Conservation (phyloP, 2,888 invertebrate species). For the Leptothorax acervorum region DNA sequence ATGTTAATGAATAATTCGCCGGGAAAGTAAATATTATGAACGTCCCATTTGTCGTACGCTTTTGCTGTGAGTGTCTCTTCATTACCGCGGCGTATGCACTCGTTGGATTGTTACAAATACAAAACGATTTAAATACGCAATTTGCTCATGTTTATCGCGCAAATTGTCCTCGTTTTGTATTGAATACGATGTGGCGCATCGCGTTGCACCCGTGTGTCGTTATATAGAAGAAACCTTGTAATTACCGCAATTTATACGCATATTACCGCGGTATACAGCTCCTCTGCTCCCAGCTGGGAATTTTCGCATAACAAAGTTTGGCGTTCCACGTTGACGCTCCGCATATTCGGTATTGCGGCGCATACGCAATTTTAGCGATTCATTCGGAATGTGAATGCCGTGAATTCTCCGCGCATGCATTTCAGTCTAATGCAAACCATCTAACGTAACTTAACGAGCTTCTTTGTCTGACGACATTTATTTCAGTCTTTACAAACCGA, state of each 20-base stretch:
- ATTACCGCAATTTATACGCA: slow-evolving; percentile 56
- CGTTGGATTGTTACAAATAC: slow-evolving; percentile 27
- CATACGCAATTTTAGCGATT: slow-evolving; percentile 50
- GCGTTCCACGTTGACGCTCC: slow-evolving; percentile 48
- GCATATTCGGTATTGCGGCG: slow-evolving; percentile 47
- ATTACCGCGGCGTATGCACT: slow-evolving; percentile 29
- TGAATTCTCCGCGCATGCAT: slow-evolving; percentile 38
- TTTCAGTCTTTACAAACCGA: slow-evolving; percentile 22
- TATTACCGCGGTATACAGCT: slow-evolving; percentile 26
- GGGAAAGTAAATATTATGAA: slow-evolving; percentile 18
- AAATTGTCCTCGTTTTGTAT: slow-evolving; percentile 49
- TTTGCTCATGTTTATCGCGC: slow-evolving; percentile 50
- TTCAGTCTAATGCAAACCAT: slow-evolving; percentile 32
- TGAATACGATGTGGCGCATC: slow-evolving; percentile 18
- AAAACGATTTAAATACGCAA: slow-evolving; percentile 47
- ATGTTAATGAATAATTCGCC: slow-evolving; percentile 25
- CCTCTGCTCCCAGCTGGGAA: slow-evolving; percentile 51
- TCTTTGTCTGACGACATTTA: slow-evolving; percentile 44
- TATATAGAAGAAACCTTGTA: slow-evolving; percentile 44
- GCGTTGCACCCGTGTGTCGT: slow-evolving; percentile 31
- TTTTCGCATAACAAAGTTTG: slow-evolving; percentile 52
- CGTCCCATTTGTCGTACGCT: slow-evolving; percentile 3
- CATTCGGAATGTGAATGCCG: slow-evolving; percentile 43
- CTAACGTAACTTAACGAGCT: slow-evolving; percentile 51
- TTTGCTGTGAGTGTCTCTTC: slow-evolving; percentile 35